Evolutionary conservation across 2,888 invertebrate species (phyloP).

Genomic region (Kryphioiulus occultus): DNA sequence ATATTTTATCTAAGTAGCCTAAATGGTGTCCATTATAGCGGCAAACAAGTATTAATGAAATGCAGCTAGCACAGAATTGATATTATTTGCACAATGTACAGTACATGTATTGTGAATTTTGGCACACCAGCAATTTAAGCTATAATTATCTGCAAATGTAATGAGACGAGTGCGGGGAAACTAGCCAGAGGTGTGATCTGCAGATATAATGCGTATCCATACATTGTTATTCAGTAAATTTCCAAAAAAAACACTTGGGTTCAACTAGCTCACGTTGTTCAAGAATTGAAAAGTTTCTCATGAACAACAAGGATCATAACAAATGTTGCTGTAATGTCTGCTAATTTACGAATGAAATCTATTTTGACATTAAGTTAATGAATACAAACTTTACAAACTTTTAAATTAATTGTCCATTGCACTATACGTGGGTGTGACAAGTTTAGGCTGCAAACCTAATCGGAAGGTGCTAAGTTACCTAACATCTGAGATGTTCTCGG

Average conservation of each 20-base stretch:
- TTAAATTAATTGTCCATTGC: no score
- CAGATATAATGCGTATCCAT: not conserved
- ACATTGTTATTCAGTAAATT: no score
- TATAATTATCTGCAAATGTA: not conserved
- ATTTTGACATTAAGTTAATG: no score
- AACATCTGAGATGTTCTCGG: not conserved
- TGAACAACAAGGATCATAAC: no score
- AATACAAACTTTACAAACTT: no score
- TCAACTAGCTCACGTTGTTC: no score
- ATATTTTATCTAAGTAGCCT: not conserved
- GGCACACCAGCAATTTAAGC: not conserved
- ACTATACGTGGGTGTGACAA: not conserved
- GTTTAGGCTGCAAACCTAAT: not conserved
- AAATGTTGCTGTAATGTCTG: no score
- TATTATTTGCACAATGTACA: not conserved
- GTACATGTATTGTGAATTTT: not conserved
- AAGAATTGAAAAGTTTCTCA: no score
- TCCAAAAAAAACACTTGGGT: no score
- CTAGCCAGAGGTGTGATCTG: not conserved
- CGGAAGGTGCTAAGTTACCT: not conserved
- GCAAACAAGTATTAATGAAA: not conserved
- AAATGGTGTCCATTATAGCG: not conserved
- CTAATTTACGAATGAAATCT: no score
- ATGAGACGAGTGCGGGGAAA: not conserved
- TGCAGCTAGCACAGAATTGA: not conserved